Base-by-base conservation (phyloP, 2,797 vertebrate species). In the Rhinatrema bivittatum region DNA sequence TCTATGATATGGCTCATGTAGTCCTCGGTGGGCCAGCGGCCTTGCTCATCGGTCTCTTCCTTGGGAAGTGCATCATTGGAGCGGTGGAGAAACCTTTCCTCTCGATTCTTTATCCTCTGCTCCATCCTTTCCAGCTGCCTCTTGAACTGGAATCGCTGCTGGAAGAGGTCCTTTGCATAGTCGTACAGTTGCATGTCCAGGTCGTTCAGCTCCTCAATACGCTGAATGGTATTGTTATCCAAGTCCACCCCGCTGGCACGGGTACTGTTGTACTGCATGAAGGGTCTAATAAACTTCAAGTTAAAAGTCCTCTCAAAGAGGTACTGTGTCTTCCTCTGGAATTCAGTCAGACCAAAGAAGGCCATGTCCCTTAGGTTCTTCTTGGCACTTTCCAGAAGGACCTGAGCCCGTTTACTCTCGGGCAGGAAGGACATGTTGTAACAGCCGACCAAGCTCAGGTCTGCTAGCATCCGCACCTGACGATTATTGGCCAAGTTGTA, bases 1-100 rank as follows among this genome's bases (percentile, higher is more conserved):
- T 95, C 93, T 60, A 98, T 87, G 67, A 98, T 98, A 89, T 98
- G 95, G 89, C 91, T 98, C 90, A 98, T 91, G 85, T 98, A 98
- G 88, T 98, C 95, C 83, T 97, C 94, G 0, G 95, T 98, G 69
- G 94, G 93, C 71, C 90, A 84, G 12, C 93, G 81, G 65, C 74
- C 84, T 7, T 90, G 87, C 26, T 84, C 87, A 42, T 95, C 93
- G 1, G 87, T 60, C 56, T 80, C 90, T 56, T 70, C 79, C 46
- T 79, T 74, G 25, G 83, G 74, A 62, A 43, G 74, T 1, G 75
- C 68, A 52, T 86, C 84, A 8, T 72, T 78, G 54, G 82, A 72
- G 5, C 74, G 77, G 50, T 79, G 78, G 39, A 88, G 86, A 51
- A 88, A 88, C 60, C 70, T 78, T 65, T 89, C 88, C 64, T 87